These are phyloP conservation scores for Dynastes grantii DNA, from an alignment of 2,888 invertebrate genomes.

Conservation along the genomic window DNA sequence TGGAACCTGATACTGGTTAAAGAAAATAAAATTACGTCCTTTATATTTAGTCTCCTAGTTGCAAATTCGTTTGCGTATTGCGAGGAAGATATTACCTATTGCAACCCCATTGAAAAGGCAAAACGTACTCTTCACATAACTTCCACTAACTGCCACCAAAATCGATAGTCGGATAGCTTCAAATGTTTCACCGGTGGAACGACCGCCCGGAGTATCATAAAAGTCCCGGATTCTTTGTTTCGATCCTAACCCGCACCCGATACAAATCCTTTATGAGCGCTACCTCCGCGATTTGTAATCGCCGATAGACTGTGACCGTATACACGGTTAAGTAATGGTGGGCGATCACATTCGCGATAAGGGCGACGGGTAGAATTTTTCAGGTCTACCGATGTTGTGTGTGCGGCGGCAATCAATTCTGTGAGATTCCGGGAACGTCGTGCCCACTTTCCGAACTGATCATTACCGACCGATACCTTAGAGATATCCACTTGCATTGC, in stretches of 20 bases:
- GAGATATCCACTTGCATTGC: conserved; percentile 34
- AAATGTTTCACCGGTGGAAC: conserved; percentile 67
- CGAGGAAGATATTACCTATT: conserved; percentile 25
- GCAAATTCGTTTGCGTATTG: background rate
- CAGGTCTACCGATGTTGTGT: conserved; percentile 52
- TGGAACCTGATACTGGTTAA: background rate
- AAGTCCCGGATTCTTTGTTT: conserved; percentile 68
- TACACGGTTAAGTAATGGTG: conserved; percentile 12
- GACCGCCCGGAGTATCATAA: conserved; percentile 67
- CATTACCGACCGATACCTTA: conserved; percentile 37
- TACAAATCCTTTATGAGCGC: conserved; percentile 66
- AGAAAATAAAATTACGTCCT: conserved; percentile 27
- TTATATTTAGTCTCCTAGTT: conserved; percentile 1
- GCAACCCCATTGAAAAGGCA: conserved; percentile 35
- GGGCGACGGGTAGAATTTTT: conserved; percentile 33
- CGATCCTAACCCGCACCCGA: conserved; percentile 63
- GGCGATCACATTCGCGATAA: conserved; percentile 51
- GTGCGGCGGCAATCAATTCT: conserved; percentile 52
- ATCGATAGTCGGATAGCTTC: conserved; percentile 68
- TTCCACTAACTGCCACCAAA: conserved; percentile 53
- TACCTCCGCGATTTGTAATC: conserved; percentile 64
- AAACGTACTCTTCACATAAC: conserved; percentile 41
- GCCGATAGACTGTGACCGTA: conserved; percentile 54
- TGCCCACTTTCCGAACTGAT: conserved; percentile 41
- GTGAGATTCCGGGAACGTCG: conserved; percentile 38